Evolutionary conservation across 2,113 vertebrate genomes (phyloP), one percentile per base, ranked within the genome.

Genomic region (Conger conger): DNA sequence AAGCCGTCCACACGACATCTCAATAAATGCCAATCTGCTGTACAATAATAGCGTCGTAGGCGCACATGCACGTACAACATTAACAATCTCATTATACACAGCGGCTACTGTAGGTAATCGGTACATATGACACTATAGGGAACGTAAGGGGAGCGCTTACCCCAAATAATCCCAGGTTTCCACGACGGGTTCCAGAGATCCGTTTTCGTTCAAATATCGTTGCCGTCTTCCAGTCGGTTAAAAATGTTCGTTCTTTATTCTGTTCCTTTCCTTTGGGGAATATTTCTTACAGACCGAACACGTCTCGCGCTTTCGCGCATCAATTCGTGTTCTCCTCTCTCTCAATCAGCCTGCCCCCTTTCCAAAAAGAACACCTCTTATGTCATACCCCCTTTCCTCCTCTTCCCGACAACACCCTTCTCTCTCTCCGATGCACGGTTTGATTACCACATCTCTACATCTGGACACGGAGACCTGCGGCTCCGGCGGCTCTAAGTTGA

Each of bases 341-440:
- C 91, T 93, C 92, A 89, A 91, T 93, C 92, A 91, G 92, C 90
- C 92, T 92, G 91, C 88, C 90, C 90, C 90, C 91, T 90, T 89
- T 87, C 90, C 86, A 90, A 93, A 92, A 93, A 91, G 86, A 91
- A 91, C 92, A 94, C 91, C 93, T 93, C 92, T 90, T 89, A 89
- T 90, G 81, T 86, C 84, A 81, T 84, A 83, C 86, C 88, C 88
- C 60, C 86, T 89, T 90, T 92, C n/a, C n/a, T 89, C 91, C 88
- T 91, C 91, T 89, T 87, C 90, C 88, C 87, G 91, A 92, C 91
- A 89, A 91, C 92, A 92, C 93, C 91, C 93, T 81, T 89, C 88
- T 89, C 89, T 88, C 88, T 86, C 89, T 87, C 85, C 79, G 84
- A 82, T 87, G 87, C 89, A 87, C 87, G 79, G 90, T 90, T 89